Evolutionary conservation across 2,797 vertebrate species (phyloP).

Genomic region (Antennarius maculatus): DNA sequence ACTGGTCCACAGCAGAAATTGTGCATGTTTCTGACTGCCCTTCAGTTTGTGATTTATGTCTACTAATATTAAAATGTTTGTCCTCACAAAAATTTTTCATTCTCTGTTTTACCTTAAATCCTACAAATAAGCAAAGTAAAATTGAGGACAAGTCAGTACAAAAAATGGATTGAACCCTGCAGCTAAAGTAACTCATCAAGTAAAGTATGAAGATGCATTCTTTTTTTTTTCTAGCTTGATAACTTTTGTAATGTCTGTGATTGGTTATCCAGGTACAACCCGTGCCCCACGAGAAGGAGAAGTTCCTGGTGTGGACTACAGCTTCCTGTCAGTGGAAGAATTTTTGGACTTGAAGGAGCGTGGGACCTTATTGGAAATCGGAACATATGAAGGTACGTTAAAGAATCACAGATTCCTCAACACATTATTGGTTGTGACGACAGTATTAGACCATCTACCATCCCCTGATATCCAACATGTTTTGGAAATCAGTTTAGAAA

Average conservation of each 20-base stretch:
- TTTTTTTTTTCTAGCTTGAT: conserved; percentile 8
- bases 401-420: neutral
- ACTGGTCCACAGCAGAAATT: too few species aligned
- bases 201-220: neutral
- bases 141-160: neutral
- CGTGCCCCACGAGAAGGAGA: conserved; percentile 94
- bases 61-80: neutral
- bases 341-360: conserved; percentile 93
- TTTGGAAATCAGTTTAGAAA: too few species aligned
- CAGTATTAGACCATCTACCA: too few species aligned
- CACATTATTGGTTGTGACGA: too few species aligned
- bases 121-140: neutral
- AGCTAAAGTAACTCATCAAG: neutral
- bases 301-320: conserved; percentile 96
- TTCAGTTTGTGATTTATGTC: neutral
- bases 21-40: too few species aligned
- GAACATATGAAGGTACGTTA: conserved; percentile 93
- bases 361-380: conserved; percentile 95
- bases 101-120: neutral
- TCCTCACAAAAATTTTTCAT: neutral
- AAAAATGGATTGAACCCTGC: neutral
- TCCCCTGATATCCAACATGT: too few species aligned
- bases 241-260: conserved; percentile 33
- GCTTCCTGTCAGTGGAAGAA: conserved; percentile 93
- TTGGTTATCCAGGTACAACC: conserved; percentile 89